phyloP scores from a whole-genome alignment of 2,797 vertebrate species.

The Aselliscus stoliczkanus region DNA sequence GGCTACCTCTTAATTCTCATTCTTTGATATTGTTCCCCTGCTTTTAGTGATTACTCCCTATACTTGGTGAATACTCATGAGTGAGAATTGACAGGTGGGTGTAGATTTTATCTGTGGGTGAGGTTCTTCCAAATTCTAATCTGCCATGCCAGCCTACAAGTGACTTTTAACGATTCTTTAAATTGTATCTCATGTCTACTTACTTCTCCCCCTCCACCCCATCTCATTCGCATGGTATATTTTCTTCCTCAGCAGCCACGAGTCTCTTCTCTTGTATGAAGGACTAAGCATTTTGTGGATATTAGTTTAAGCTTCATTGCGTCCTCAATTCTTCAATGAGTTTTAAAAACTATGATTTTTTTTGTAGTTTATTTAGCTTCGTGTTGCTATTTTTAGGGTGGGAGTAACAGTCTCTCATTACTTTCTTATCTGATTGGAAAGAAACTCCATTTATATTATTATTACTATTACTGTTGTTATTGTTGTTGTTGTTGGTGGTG shows the following conservation, averaged over 20 bases:
- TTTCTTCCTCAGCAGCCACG: background rate
- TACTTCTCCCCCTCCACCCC: background rate
- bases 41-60: background rate
- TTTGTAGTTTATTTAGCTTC: background rate
- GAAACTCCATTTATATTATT: background rate
- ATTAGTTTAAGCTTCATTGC: background rate
- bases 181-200: background rate
- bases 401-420: background rate
- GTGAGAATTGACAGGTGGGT: background rate
- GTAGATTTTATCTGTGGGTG: background rate
- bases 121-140: background rate
- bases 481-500: no score
- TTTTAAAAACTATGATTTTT: background rate
- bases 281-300: background rate
- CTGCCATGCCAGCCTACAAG: background rate
- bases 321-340: background rate
- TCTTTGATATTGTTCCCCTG: background rate
- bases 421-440: constrained; percentile 7
- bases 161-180: background rate
- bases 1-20: background rate
- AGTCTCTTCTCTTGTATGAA: background rate
- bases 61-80: background rate
- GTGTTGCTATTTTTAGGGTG: background rate
- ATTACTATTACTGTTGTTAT: background rate
- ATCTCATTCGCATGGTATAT: background rate